Conservation (phyloP, 1,140 invertebrate species). For the Ganaspis sp. region DNA sequence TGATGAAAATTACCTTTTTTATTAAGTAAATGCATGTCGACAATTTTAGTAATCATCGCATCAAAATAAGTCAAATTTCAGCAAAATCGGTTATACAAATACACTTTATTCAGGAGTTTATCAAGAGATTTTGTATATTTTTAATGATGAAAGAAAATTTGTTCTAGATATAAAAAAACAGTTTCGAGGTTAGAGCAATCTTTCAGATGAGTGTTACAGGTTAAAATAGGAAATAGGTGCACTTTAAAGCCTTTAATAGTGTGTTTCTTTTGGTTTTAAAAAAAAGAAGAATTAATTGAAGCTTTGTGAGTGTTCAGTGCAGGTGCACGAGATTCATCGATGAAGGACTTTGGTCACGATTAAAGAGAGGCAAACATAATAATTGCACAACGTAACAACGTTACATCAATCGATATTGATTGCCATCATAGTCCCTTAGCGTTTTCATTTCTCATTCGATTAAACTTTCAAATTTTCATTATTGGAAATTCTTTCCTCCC, state of each 20-base stretch:
- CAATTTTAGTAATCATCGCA: no score
- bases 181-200: no score
- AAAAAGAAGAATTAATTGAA: conserved; percentile 34
- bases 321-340: neutral
- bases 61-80: no score
- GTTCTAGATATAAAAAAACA: no score
- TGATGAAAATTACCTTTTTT: no score
- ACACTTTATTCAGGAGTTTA: no score
- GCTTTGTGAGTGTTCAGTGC: conserved; percentile 29
- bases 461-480: neutral
- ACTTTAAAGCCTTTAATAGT: neutral
- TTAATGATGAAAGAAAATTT: no score
- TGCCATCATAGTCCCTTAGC: neutral
- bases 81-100: neutral
- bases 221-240: conserved; percentile 9
- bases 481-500: no score
- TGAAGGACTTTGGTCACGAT: conserved; percentile 1
- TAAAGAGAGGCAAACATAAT: conserved; percentile 39
- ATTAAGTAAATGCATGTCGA: no score
- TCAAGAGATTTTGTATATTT: neutral
- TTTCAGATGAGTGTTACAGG: conserved; percentile 4
- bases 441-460: neutral
- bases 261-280: neutral
- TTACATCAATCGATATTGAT: conserved; percentile 44
- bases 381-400: conserved; percentile 44